phyloP scores from a whole-genome alignment of 2,888 invertebrate genomes.

The Odontomyia ornata region DNA sequence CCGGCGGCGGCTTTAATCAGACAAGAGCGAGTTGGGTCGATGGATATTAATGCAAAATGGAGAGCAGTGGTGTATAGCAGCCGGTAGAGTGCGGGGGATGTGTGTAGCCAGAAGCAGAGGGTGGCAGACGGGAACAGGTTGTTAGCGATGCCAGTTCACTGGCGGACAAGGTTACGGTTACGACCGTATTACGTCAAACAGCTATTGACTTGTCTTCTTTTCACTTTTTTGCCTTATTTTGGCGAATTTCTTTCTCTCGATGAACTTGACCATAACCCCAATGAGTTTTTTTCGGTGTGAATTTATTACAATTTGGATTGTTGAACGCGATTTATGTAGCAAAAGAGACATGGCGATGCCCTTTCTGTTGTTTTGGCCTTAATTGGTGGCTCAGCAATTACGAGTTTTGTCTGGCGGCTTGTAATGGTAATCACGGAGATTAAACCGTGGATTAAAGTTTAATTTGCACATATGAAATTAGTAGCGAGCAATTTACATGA shows the following conservation, averaged over 20 bases:
- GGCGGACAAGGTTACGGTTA: constrained; percentile 42
- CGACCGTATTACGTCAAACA: constrained; percentile 41
- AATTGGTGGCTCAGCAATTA: background rate
- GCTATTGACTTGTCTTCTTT: constrained; percentile 34
- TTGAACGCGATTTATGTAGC: background rate
- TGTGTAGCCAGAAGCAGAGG: background rate
- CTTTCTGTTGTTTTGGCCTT: background rate
- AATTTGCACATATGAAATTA: too few species aligned
- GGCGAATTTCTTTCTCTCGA: constrained; percentile 25
- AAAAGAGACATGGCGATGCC: background rate
- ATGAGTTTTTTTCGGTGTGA: background rate
- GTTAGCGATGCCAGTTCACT: constrained; percentile 29
- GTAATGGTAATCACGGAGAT: background rate
- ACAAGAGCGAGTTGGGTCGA: background rate
- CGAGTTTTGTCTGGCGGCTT: constrained; percentile 1
- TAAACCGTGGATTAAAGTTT: background rate
- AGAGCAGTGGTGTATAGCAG: background rate
- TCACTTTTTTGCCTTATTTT: constrained; percentile 26
- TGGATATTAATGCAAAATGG: background rate
- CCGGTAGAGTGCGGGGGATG: background rate
- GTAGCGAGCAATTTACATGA: too few species aligned
- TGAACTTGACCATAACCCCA: constrained; percentile 34
- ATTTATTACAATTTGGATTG: background rate
- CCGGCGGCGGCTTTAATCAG: background rate
- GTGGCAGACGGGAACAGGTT: background rate